Evolutionary conservation across 2,113 vertebrate species (phyloP).

Genomic region (Pongo abelii): DNA sequence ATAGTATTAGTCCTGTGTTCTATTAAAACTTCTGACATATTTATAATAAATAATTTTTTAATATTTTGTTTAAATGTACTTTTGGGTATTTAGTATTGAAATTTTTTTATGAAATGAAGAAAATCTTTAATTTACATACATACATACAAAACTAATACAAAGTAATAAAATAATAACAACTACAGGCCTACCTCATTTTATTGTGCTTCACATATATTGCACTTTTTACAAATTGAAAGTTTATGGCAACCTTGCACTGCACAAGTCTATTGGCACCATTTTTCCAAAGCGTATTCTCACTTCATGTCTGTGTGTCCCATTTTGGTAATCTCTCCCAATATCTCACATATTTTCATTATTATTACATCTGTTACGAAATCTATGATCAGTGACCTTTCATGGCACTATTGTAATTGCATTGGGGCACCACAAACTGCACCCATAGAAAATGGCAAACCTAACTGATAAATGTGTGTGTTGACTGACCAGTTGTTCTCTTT

Average conservation of each 20-base stretch:
- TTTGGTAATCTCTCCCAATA: background rate
- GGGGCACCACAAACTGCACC: background rate
- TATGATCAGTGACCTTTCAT: background rate
- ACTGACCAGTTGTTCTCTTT: too few species aligned
- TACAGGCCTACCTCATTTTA: background rate
- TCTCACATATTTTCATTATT: background rate
- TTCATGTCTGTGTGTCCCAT: background rate
- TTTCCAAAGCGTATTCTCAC: background rate
- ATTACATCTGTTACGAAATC: background rate
- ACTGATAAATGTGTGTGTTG: too few species aligned
- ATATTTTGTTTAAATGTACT: background rate
- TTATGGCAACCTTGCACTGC: background rate
- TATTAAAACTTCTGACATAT: background rate
- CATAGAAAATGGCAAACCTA: too few species aligned
- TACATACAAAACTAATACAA: background rate
- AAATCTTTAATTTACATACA: background rate
- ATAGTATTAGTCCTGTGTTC: background rate
- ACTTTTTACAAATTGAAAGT: background rate
- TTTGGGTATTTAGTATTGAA: background rate
- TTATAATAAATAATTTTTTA: background rate
- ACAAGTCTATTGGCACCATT: background rate
- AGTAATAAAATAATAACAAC: background rate
- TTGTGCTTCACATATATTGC: background rate
- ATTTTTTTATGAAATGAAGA: background rate
- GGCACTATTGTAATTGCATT: background rate